phyloP scores from a whole-genome alignment of 2,113 vertebrate genomes.

The Puntigrus tetrazona region DNA sequence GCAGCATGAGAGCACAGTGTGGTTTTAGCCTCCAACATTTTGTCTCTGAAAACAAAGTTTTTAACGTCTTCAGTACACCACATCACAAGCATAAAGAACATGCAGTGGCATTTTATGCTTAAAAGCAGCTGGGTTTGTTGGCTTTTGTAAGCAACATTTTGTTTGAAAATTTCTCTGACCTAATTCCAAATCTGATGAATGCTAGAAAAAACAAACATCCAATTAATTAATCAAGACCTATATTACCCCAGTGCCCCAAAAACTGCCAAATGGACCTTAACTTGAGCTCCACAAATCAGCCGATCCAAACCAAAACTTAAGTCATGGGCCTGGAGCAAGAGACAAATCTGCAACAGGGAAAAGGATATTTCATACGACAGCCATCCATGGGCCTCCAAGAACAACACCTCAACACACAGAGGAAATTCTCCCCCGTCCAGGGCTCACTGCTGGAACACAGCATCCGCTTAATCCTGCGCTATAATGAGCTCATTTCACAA shows the following conservation, averaged over 20 bases:
- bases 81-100: not conserved
- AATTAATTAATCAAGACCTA: slow-evolving; percentile 10
- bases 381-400: slow-evolving; percentile 79
- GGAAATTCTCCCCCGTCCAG: slow-evolving; percentile 78
- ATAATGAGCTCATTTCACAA: slow-evolving; percentile 80
- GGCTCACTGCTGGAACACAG: slow-evolving; percentile 72
- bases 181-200: slow-evolving; percentile 35
- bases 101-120: not conserved
- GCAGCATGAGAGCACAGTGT: not conserved
- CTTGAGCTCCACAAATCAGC: slow-evolving; percentile 63
- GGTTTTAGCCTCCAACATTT: not conserved
- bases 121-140: not conserved
- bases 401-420: slow-evolving; percentile 82
- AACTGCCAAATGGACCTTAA: slow-evolving; percentile 30
- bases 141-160: not conserved
- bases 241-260: slow-evolving; percentile 30
- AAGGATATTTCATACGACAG: slow-evolving; percentile 69
- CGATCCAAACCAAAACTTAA: slow-evolving; percentile 61
- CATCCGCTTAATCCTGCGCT: slow-evolving; percentile 74
- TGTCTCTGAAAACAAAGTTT: not conserved
- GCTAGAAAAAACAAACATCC: slow-evolving; percentile 21
- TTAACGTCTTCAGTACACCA: not conserved
- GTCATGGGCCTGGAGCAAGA: slow-evolving; percentile 67
- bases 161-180: not conserved
- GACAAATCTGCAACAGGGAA: slow-evolving; percentile 70